phyloP scores from a whole-genome alignment of 2,113 vertebrate genomes.

The Thamnophis sirtalis region DNA sequence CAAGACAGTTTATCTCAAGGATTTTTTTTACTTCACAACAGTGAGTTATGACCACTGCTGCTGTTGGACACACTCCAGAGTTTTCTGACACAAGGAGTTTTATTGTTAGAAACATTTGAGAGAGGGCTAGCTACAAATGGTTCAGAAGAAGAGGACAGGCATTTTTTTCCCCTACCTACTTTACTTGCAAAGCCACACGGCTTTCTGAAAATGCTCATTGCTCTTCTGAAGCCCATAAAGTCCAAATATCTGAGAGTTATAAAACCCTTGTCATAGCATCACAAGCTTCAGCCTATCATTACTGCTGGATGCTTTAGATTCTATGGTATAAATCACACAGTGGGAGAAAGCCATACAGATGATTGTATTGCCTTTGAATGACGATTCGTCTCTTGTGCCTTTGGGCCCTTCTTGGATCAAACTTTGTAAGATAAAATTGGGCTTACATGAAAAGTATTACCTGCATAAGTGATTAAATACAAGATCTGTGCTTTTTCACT shows the following conservation, averaged over 20 bases:
- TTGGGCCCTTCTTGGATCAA: neutral
- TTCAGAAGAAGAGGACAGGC: neutral
- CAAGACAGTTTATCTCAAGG: neutral
- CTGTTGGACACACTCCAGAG: neutral
- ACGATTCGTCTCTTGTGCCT: neutral
- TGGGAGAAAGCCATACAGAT: neutral
- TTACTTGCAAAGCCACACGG: neutral
- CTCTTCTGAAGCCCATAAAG: neutral
- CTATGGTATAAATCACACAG: neutral
- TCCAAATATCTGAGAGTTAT: neutral
- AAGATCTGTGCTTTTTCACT: neutral
- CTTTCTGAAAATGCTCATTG: neutral
- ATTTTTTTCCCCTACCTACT: neutral
- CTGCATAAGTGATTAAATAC: neutral
- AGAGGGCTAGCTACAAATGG: neutral
- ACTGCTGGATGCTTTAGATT: neutral
- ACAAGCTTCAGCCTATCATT: neutral
- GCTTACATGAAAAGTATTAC: neutral
- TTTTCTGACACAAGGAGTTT: neutral
- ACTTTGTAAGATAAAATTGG: neutral
- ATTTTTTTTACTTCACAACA: neutral
- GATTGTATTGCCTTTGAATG: neutral
- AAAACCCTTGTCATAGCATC: neutral
- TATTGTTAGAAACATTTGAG: neutral
- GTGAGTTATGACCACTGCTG: neutral